phyloP scores from a whole-genome alignment of 2,797 vertebrate species.

The Chloroceryle inda region DNA sequence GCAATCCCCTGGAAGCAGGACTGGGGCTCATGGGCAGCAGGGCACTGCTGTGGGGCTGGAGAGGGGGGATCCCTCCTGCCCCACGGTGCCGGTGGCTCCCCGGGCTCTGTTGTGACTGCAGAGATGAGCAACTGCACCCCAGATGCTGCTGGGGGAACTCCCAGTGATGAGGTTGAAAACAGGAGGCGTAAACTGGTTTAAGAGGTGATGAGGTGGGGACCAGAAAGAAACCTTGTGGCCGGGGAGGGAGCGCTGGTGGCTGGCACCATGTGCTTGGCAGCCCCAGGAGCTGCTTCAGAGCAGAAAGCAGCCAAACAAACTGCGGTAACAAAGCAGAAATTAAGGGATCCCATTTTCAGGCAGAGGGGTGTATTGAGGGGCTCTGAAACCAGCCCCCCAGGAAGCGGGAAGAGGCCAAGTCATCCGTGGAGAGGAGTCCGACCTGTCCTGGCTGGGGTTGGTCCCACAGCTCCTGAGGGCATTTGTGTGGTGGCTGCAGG shows the following conservation, averaged over 20 bases:
- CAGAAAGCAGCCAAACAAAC: background rate
- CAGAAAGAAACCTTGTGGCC: rapidly evolving
- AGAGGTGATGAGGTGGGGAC: background rate
- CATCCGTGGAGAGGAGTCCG: rapidly evolving
- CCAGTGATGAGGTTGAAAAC: background rate
- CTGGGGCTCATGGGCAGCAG: background rate
- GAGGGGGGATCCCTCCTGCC: background rate
- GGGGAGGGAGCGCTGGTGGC: rapidly evolving
- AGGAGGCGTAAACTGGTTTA: background rate
- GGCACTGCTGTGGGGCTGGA: background rate
- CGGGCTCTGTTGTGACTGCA: rapidly evolving
- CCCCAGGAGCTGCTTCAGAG: background rate
- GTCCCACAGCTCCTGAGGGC: background rate
- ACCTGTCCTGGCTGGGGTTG: background rate
- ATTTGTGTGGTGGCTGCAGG: background rate
- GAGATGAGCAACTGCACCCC: background rate
- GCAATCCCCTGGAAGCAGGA: rapidly evolving
- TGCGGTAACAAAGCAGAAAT: rapidly evolving
- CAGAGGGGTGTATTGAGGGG: background rate
- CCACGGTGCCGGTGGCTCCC: rapidly evolving
- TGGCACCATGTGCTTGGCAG: background rate
- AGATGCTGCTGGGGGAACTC: background rate
- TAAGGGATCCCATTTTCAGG: background rate
- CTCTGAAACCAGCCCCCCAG: background rate
- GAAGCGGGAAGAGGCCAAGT: background rate